Conservation (phyloP, 2,797 vertebrate species). For the Chloroceryle inda region DNA sequence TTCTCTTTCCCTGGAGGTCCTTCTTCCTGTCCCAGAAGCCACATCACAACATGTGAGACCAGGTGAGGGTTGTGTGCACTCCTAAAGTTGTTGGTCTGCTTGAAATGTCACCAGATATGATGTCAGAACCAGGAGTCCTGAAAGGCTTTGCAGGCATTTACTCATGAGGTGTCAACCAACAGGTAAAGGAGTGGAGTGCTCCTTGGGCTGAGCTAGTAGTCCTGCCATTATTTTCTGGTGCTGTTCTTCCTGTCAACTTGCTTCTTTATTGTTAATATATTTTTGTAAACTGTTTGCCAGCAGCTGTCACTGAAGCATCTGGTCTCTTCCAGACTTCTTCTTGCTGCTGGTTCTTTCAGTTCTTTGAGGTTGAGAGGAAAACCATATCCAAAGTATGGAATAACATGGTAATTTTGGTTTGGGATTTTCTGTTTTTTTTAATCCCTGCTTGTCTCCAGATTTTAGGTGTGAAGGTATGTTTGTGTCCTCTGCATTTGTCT, state of each 20-base stretch:
- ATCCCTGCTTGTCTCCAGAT: not conserved
- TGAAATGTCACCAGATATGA: not conserved
- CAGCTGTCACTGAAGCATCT: not conserved
- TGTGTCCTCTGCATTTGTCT: not conserved
- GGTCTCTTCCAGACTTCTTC: not conserved
- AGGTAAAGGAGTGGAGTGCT: not conserved
- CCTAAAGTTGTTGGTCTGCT: not conserved
- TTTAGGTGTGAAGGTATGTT: not conserved
- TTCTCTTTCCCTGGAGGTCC: not conserved
- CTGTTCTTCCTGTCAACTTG: not conserved
- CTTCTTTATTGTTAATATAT: not conserved
- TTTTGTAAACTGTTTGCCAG: not conserved
- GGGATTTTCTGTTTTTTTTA: not conserved
- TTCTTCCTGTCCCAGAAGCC: not conserved
- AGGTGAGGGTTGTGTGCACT: rapidly evolving
- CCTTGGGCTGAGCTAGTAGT: not conserved
- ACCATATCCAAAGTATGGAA: not conserved
- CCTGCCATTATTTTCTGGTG: not conserved
- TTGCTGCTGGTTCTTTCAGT: not conserved
- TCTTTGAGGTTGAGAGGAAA: not conserved
- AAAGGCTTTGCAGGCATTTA: not conserved
- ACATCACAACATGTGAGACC: not conserved
- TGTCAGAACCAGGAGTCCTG: not conserved
- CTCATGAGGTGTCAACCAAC: not conserved
- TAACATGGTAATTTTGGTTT: not conserved